Evolutionary conservation across 2,113 vertebrate species (phyloP).

Genomic region (Marcusenius ussheri): DNA sequence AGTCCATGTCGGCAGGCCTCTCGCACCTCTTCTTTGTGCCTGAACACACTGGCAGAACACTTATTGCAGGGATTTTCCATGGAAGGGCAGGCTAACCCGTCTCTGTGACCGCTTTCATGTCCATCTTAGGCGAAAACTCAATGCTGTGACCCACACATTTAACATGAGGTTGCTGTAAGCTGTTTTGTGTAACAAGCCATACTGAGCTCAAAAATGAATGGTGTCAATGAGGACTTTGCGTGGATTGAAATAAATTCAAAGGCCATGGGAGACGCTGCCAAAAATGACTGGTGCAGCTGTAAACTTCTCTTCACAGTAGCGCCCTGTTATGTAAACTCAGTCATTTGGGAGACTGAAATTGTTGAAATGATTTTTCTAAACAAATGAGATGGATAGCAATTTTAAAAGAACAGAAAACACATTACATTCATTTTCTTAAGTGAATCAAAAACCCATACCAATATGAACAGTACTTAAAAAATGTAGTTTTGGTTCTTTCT

Average conservation of each 20-base stretch:
- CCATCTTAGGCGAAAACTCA: neutral
- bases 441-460: neutral
- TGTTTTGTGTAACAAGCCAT: neutral
- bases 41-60: neutral
- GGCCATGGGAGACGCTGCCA: neutral
- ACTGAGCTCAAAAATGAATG: neutral
- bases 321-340: neutral
- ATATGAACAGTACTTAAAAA: neutral
- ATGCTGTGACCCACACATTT: neutral
- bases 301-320: neutral
- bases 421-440: neutral
- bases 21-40: neutral
- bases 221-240: neutral
- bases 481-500: neutral
- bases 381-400: neutral
- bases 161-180: too few relatives aligned
- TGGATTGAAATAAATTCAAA: neutral
- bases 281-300: neutral
- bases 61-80: neutral
- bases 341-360: neutral
- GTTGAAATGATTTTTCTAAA: neutral
- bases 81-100: slow-evolving; percentile 7
- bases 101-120: neutral
- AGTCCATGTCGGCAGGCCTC: neutral
- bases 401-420: neutral